Evolutionary conservation across 2,888 invertebrate species (phyloP).

Genomic region (Athetis lepigone): DNA sequence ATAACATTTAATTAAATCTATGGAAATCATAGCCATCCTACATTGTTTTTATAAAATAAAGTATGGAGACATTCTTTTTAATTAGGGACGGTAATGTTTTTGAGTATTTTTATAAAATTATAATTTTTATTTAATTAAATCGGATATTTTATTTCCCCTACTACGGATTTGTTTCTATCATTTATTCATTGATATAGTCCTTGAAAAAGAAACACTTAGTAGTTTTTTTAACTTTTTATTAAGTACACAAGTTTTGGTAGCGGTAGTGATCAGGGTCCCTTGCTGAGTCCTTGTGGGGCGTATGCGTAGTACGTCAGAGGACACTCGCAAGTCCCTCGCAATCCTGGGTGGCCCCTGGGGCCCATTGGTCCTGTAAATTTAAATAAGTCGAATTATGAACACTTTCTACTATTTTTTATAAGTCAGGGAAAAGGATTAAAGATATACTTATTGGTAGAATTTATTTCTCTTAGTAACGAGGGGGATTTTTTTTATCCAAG

Average conservation of each 20-base stretch:
- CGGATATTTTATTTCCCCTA: neutral
- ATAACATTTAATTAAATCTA: constrained; percentile 48
- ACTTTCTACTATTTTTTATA: no score
- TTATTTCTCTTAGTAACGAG: no score
- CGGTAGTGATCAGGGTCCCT: constrained; percentile 86
- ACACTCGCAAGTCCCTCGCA: constrained; percentile 91
- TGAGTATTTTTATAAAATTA: constrained; percentile 59
- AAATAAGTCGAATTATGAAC: neutral
- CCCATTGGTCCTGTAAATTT: constrained; percentile 77
- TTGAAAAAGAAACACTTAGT: neutral
- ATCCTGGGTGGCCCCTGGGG: constrained; percentile 91
- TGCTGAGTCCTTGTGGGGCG: constrained; percentile 88
- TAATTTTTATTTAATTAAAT: constrained; percentile 44
- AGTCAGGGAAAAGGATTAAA: no score
- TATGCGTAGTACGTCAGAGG: constrained; percentile 90
- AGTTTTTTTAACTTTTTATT: constrained; percentile 54
- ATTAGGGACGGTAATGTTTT: constrained; percentile 42
- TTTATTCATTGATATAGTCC: no score
- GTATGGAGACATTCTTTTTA: constrained; percentile 50
- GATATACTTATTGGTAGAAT: no score
- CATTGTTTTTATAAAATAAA: constrained; percentile 57
- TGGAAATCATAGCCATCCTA: constrained; percentile 53
- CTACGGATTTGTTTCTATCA: no score
- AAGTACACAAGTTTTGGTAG: constrained; percentile 54
- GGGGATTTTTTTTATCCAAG: no score